These are phyloP conservation scores for Tragelaphus imberbis DNA, from an alignment of 2,113 vertebrate genomes.

Conservation along the genomic window DNA sequence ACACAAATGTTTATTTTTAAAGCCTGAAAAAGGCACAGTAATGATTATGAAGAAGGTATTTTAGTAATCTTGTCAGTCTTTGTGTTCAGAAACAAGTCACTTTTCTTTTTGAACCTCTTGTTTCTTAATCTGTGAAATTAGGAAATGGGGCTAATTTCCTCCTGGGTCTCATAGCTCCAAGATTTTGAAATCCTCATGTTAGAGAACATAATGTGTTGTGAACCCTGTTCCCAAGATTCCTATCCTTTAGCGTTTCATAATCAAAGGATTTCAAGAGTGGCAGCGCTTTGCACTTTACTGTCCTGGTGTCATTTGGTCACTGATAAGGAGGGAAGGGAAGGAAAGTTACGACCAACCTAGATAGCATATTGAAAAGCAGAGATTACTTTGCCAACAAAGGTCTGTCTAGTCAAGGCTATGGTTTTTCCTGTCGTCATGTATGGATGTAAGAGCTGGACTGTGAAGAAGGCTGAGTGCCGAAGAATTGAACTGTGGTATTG, in stretches of 20 bases:
- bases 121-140: slow-evolving; percentile 28
- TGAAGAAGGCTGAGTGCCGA: too few relatives aligned
- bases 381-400: too few relatives aligned
- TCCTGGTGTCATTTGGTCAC: neutral
- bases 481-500: too few relatives aligned
- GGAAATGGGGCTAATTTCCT: neutral
- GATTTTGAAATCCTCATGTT: neutral
- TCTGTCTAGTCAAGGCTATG: too few relatives aligned
- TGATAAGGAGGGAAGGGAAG: neutral
- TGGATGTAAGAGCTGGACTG: too few relatives aligned
- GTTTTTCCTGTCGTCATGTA: too few relatives aligned
- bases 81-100: neutral
- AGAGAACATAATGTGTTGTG: neutral
- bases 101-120: slow-evolving; percentile 15
- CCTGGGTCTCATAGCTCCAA: neutral
- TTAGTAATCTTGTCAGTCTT: slow-evolving; percentile 8
- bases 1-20: neutral
- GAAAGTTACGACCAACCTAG: too few relatives aligned
- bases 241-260: neutral
- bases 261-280: neutral
- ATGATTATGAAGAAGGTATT: neutral
- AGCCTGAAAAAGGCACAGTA: neutral
- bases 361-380: too few relatives aligned
- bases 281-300: neutral
- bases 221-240: neutral